Evolutionary conservation across 2,797 vertebrate species (phyloP), one percentile per base, ranked within the genome.

Genomic region (Taenioides sp.): DNA sequence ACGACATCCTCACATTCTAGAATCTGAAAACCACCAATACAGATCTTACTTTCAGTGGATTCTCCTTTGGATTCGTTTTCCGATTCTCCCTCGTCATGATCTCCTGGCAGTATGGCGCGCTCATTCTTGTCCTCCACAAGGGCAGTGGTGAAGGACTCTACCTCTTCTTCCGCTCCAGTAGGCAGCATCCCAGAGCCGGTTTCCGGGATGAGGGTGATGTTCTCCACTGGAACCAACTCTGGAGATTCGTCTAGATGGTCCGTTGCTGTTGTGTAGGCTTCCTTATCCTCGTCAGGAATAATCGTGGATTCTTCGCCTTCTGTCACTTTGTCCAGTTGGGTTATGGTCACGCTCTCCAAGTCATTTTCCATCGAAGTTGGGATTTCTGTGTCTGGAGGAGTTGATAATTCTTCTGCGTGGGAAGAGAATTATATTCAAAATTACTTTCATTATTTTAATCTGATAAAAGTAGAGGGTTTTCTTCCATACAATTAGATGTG

Each of bases 141-240:
- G 61, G 57, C 9, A 9, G 28, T 22, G 1, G 67, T 1, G 31
- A 31, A 7, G 4, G 0, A 0, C 1, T 16, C 4, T 1, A 2
- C 11, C 3, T 76, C 80, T 1, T 78, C 77, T 10, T 80, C 80
- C 2, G n/a, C 0, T 10, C 0, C 0, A 1, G 25, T 0, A 0
- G 69, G 31, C 20, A 1, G 1, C 68, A 86, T 78, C 65, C 90
- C 91, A 9, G 92, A 93, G 22, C 88, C 90, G 5, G n/a, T 3
- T 11, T 0, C 4, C 3, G 50, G 2, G 9, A 5, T 52, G 47
- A 76, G 23, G 50, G 60, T 28, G 4, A 28, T 0, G 23, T 5
- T 43, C 14, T 67, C 69, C 4, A 55, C 55, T 4, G 2, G 1
- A 7, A 16, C 5, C 12, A 55, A 9, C 0, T 16, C 4, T 14